Conservation (phyloP, 2,113 vertebrate species). For the Chionis minor region DNA sequence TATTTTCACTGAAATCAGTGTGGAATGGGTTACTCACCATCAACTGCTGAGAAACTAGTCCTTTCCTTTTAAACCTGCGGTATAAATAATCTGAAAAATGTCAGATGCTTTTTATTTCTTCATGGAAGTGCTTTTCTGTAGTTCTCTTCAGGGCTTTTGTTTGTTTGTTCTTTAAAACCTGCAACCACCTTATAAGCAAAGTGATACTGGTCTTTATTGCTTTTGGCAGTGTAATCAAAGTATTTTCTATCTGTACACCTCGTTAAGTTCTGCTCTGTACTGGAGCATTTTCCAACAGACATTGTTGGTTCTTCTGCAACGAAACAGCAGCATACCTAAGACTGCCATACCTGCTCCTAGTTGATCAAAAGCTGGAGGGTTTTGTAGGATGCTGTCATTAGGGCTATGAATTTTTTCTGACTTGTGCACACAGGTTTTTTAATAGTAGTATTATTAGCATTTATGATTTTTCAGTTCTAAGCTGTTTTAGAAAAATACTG, state of each 20-base stretch:
- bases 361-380: background rate
- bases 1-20: conserved; percentile 5
- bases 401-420: background rate
- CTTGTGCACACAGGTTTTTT: background rate
- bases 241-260: background rate
- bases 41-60: background rate
- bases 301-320: background rate
- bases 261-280: background rate
- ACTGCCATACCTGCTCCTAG: background rate
- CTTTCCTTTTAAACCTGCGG: background rate
- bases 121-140: background rate
- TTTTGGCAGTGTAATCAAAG: conserved; percentile 21
- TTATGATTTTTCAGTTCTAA: conserved; percentile 21
- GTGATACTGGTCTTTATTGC: conserved; percentile 22
- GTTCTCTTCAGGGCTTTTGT: conserved; percentile 3
- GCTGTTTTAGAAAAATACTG: background rate
- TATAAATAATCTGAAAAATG: conserved; percentile 42
- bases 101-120: background rate
- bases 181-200: conserved; percentile 36
- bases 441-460: background rate
- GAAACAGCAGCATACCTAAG: background rate
- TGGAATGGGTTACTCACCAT: background rate
- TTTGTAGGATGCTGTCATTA: background rate
- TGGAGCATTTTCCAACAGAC: background rate
- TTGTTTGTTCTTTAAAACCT: conserved; percentile 29